Percentiles rank a stretch among this genome's conserved stretches.
Evolutionary conservation across 1,140 invertebrate genomes (phyloP).

Genomic region (Diabrotica virgifera): DNA sequence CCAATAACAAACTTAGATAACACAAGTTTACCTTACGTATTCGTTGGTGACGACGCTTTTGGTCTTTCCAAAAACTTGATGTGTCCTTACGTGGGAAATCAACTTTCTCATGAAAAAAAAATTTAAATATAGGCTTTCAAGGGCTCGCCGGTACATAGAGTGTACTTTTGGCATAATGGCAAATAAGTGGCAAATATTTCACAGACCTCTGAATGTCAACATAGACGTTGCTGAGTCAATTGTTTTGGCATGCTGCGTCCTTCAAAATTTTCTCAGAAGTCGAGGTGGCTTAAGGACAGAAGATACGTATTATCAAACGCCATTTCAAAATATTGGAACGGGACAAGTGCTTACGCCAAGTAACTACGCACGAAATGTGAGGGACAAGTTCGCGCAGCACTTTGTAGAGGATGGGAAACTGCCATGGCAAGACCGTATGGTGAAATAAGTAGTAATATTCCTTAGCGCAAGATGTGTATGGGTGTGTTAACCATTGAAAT

Average conservation of each 20-base stretch:
- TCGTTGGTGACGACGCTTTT: too few species aligned
- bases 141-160: slow-evolving; percentile 47
- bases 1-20: neutral
- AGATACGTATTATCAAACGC: neutral
- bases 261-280: slow-evolving; percentile 16
- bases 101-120: slow-evolving; percentile 37
- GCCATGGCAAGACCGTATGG: too few species aligned
- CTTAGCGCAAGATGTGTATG: too few species aligned
- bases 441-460: too few species aligned
- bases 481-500: too few species aligned
- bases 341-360: too few species aligned
- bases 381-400: too few species aligned
- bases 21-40: slow-evolving; percentile 20
- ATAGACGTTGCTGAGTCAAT: slow-evolving; percentile 15
- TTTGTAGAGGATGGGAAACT: too few species aligned
- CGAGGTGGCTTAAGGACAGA: slow-evolving; percentile 5
- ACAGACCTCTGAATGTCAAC: slow-evolving; percentile 20
- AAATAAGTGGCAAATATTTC: slow-evolving; percentile 40
- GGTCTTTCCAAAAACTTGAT: slow-evolving; percentile 32
- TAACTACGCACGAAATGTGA: too few species aligned
- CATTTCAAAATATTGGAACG: too few species aligned
- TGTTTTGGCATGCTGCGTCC: slow-evolving; percentile 10
- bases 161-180: slow-evolving; percentile 42
- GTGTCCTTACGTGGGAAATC: slow-evolving; percentile 45
- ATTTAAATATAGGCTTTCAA: slow-evolving; percentile 50